A percentile compares a stretch with the other conserved stretches of the same genome.
phyloP scores from a whole-genome alignment of 2,113 vertebrate species.

The Spheniscus mendiculus region DNA sequence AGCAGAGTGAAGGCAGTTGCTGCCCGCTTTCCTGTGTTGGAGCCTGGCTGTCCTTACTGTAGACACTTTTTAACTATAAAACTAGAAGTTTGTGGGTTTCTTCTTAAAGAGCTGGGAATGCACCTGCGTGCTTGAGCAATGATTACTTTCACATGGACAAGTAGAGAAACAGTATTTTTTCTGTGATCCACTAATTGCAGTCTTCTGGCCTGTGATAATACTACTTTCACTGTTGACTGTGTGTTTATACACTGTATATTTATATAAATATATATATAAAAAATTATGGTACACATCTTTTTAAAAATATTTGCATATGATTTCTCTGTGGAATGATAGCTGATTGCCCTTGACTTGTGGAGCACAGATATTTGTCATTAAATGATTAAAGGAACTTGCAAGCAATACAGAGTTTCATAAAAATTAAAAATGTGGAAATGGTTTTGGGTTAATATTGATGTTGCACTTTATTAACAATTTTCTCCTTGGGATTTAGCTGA shows the following conservation, averaged over 20 bases:
- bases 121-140: not conserved
- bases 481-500: not conserved
- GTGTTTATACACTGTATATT: not conserved
- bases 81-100: not conserved
- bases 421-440: not conserved
- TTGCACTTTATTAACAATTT: not conserved
- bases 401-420: not conserved
- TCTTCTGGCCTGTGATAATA: not conserved
- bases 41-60: not conserved
- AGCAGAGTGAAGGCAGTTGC: not conserved
- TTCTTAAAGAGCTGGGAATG: not conserved
- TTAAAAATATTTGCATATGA: fast-evolving
- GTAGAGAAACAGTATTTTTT: not conserved
- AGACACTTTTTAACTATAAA: not conserved
- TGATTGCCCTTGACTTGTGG: not conserved
- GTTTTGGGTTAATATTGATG: not conserved
- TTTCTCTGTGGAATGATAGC: not conserved
- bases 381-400: not conserved
- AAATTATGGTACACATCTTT: not conserved
- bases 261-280: no score
- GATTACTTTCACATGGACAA: not conserved
- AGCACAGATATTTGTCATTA: not conserved
- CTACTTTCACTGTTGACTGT: not conserved
- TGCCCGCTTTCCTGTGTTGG: not conserved
- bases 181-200: not conserved